These are phyloP conservation scores for Rhinogobio ventralis DNA, from an alignment of 2,797 vertebrate species.

Conservation along the genomic window DNA sequence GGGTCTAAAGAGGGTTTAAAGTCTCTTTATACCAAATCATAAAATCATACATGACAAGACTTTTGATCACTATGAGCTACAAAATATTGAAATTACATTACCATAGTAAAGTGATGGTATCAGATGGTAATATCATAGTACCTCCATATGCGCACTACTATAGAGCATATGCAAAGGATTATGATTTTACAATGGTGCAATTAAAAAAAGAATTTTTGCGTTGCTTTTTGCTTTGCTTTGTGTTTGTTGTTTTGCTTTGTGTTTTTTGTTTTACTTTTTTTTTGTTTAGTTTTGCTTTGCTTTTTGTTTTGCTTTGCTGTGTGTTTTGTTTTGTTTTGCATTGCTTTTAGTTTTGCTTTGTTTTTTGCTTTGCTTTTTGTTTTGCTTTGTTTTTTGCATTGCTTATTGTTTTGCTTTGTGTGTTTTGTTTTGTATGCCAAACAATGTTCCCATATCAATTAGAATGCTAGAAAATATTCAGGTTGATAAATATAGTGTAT, in stretches of 20 bases:
- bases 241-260: neutral
- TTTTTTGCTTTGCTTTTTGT: neutral
- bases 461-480: neutral
- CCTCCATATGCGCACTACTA: neutral
- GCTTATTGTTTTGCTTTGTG: too few relatives aligned
- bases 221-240: neutral
- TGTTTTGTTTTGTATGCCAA: neutral
- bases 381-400: neutral
- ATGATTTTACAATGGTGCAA: neutral
- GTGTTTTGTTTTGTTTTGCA: neutral
- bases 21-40: neutral
- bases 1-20: neutral
- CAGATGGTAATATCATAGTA: neutral
- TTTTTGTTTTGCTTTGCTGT: rapidly evolving
- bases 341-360: too few relatives aligned
- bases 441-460: neutral
- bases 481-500: neutral
- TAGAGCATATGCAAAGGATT: neutral
- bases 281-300: neutral
- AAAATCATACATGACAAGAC: neutral
- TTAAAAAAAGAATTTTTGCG: neutral
- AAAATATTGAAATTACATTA: neutral
- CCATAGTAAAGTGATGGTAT: neutral
- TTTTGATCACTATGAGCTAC: neutral
- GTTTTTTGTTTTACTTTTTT: neutral